A percentile compares a stretch with the other conserved stretches of the same genome.
These are phyloP conservation scores for Procavia capensis DNA, from an alignment of 2,113 vertebrate genomes.

Conservation along the genomic window DNA sequence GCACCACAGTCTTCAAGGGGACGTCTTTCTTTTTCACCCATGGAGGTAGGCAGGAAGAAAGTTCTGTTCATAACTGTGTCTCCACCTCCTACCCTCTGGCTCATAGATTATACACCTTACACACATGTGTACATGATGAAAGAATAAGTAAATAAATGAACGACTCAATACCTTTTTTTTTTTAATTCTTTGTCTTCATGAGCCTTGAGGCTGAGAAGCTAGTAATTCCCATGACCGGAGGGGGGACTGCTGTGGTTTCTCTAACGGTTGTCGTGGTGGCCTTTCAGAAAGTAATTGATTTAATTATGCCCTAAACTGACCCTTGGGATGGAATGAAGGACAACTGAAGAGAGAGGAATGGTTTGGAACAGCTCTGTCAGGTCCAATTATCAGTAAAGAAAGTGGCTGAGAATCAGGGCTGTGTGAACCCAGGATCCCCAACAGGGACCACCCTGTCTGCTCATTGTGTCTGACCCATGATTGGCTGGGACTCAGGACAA, in stretches of 20 bases:
- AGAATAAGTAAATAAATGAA: neutral
- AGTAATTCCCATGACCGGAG: neutral
- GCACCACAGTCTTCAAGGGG: too few relatives aligned
- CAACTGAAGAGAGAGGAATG: constrained; percentile 22
- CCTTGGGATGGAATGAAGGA: constrained; percentile 50
- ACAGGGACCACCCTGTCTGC: neutral
- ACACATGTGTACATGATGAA: neutral
- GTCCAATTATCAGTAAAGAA: constrained; percentile 50
- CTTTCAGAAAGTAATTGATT: constrained; percentile 64
- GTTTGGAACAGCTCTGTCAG: constrained; percentile 3
- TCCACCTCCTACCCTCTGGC: neutral
- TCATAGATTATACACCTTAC: neutral
- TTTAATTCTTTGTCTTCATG: constrained; percentile 7
- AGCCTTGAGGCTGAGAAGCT: neutral
- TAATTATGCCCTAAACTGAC: constrained; percentile 68
- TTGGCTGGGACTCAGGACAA: neutral
- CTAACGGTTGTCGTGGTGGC: constrained; percentile 10
- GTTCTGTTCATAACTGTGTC: neutral
- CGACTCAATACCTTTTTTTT: neutral
- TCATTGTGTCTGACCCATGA: neutral
- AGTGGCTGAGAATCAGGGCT: neutral
- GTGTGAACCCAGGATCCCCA: neutral
- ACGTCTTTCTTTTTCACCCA: too few relatives aligned
- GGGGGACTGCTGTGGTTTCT: neutral
- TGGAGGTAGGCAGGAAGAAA: neutral